Base-by-base conservation (phyloP, 53 echinoderm and acorn worm genomes). In the Apostichopus leukothele region DNA sequence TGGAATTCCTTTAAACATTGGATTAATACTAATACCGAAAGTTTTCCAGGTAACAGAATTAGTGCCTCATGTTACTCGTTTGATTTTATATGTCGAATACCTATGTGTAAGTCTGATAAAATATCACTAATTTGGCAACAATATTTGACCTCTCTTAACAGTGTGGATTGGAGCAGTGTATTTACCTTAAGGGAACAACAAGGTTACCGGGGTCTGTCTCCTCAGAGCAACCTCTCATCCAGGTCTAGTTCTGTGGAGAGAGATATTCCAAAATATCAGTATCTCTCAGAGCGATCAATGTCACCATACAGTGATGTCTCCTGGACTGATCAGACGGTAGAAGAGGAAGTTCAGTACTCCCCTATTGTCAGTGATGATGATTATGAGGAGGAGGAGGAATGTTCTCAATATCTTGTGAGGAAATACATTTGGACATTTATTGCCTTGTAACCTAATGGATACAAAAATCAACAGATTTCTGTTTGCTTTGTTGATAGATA, bases 161-260 rank as follows among this genome's bases (percentile, higher is more conserved):
- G 88, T 18, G 88, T 87, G 9, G 75, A 87, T 52, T 87, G 88
- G 88, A 75, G 75, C 74, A 53, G 26, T n/a, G 75, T 87, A 18
- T 87, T 87, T 87, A 75, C 74, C 55, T 54, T 51, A 16, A 52
- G 88, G 53, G 75, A 75, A 7, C 88, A 87, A 50, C 75, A 75
- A 51, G 88, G 88, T 50, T 75, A 74, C 39, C 74, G 75, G 0
- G 88, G 88, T 6, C 54, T 87, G 51, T 87, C 88, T 5, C 88
- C 88, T 1, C 54, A 75, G 75, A 87, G 88, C 60, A 60, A 87
- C 53, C 54, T 87, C 3, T 87, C 88, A 3, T 87, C 74, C 21
- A 3, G 60, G 18, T 87, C 88, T 14, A 21, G 75, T 74, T 74
- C 88, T 19, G 11, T 39, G 85, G 85, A 85, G 85, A 63, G 85